These are phyloP conservation scores for Eueremaeus valkanovi DNA, from an alignment of 2,888 invertebrate genomes.

Conservation along the genomic window DNA sequence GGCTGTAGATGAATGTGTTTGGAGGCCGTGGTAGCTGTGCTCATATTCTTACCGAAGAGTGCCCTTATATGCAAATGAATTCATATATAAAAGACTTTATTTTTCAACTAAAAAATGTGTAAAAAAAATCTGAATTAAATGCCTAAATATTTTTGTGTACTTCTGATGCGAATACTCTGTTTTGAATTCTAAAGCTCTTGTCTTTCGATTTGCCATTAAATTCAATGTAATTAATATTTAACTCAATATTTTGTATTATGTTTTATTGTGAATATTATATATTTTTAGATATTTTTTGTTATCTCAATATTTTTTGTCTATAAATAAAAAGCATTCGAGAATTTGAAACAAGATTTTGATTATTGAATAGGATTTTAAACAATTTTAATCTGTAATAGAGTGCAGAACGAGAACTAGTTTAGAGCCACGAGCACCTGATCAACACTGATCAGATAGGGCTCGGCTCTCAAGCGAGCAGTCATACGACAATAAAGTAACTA, in stretches of 20 bases:
- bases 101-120: neutral
- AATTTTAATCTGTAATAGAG: neutral
- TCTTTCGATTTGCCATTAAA: neutral
- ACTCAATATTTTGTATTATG: neutral
- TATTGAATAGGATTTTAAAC: neutral
- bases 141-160: too few species aligned
- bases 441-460: too few species aligned
- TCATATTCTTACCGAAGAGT: too few species aligned
- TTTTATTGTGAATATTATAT: neutral
- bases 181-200: too few species aligned
- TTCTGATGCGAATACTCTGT: too few species aligned
- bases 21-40: slow-evolving; percentile 21
- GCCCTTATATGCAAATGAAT: neutral
- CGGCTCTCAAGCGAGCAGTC: too few species aligned
- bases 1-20: neutral
- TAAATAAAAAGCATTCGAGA: neutral
- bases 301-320: neutral
- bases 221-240: neutral
- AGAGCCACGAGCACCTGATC: too few species aligned
- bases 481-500: too few species aligned
- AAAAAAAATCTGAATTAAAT: too few species aligned
- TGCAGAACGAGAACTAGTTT: too few species aligned
- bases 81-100: neutral
- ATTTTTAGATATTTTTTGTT: neutral
- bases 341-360: neutral